Conservation (phyloP, 37 sponge, comb jelly and placozoan species). For the Oopsacas minuta region DNA sequence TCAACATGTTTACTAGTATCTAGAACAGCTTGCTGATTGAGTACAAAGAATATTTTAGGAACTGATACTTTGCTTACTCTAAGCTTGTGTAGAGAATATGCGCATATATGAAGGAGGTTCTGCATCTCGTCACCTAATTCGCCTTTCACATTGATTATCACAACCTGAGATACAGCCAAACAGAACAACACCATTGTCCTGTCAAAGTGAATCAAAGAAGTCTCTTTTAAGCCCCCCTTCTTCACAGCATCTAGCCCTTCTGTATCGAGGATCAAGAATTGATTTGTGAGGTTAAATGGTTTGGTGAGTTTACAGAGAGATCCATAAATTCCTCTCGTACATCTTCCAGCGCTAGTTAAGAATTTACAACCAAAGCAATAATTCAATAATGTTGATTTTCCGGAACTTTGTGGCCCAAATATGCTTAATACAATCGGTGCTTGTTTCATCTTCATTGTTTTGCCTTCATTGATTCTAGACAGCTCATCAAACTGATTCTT, state of each 20-base stretch:
- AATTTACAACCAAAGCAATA: conserved; percentile 8
- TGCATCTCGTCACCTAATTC: not conserved
- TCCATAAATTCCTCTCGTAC: not conserved
- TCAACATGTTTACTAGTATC: not conserved
- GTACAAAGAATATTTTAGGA: conserved; percentile 5
- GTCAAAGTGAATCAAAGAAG: conserved; percentile 10
- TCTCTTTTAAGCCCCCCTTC: not conserved
- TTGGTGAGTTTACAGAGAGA: not conserved
- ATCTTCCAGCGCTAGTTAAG: not conserved
- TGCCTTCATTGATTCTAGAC: not conserved
- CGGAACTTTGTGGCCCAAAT: not conserved
- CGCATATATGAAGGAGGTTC: not conserved
- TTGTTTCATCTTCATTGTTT: not conserved
- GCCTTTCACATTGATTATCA: not conserved
- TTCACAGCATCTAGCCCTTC: not conserved
- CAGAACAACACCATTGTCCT: conserved; percentile 10
- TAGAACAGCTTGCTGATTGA: not conserved
- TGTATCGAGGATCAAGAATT: not conserved
- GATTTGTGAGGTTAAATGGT: not conserved
- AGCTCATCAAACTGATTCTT: not conserved
- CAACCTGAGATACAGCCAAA: not conserved
- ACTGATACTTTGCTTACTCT: not conserved
- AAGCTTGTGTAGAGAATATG: not conserved
- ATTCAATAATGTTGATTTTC: not conserved
- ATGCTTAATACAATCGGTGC: conserved; percentile 11